Evolutionary conservation across 2,888 invertebrate species (phyloP), one percentile per base, ranked within the genome.

Genomic region (Caenorhabditis sp.): DNA sequence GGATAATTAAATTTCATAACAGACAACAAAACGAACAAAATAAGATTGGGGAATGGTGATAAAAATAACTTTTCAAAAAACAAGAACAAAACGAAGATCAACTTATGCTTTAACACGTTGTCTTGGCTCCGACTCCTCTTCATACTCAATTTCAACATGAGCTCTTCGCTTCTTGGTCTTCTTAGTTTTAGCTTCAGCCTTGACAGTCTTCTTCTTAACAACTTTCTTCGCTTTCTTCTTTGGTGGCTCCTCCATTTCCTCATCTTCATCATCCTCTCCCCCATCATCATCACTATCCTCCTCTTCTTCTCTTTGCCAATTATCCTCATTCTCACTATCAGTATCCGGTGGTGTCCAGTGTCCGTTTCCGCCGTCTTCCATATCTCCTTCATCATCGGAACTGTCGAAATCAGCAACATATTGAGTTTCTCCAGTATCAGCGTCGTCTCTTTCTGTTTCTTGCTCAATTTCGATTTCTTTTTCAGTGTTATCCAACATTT

Each of bases 401-500:
- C 85, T 84, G 4, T 84, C 85, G 63, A 87, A 87, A 66, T 87
- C 87, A 21, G 82, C 87, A 5, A 87, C 85, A 65, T 83, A 87
- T 66, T 87, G 82, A 7, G 84, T 78, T 59, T 82, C 70, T 2
- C 77, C 82, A 14, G 64, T 64, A 23, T 76, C 78, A 50, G 64
- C 59, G 50, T 78, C 84, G 36, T 78, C 80, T 43, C 80, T 78
- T 25, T 78, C 76, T 20, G 76, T 77, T 67, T 88, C 84, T 63
- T 87, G 86, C 56, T 85, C 87, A 36, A 85, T 83, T 56, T 85
- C 87, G 26, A 88, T 84, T 73, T 91, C 92, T 50, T 91, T 91
- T 71, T 92, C 92, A 86, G 94, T 94, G 38, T 93, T 93, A 88
- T 93, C 92, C 63, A 97, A 90, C 0, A 96, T 96, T 86, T 94